A percentile compares a stretch with the other conserved stretches of the same genome.
phyloP scores from a whole-genome alignment of 2,797 vertebrate species.

The Ceryle rudis region DNA sequence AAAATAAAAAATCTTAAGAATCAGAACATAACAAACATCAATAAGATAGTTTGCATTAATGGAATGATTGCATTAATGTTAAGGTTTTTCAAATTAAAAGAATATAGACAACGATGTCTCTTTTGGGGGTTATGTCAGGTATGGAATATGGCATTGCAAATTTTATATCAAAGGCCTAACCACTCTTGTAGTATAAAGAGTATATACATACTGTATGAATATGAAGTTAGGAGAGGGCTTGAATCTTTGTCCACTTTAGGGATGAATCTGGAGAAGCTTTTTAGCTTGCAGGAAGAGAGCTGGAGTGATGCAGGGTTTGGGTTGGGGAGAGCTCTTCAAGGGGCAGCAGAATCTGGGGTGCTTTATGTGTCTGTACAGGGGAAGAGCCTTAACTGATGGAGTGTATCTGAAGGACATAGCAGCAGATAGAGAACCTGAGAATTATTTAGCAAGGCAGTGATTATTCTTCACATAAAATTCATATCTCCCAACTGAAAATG shows the following conservation, averaged over 20 bases:
- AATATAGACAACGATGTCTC: not conserved
- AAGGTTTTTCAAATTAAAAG: not conserved
- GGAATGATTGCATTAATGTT: not conserved
- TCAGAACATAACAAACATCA: not conserved
- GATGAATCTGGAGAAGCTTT: not conserved
- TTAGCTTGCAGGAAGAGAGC: not conserved
- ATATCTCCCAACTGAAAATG: not conserved
- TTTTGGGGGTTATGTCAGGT: not conserved
- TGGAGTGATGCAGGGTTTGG: not conserved
- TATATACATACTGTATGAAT: not conserved
- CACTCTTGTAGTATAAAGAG: not conserved
- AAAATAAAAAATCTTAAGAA: not conserved
- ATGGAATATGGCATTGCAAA: not conserved
- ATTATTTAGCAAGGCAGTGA: not conserved
- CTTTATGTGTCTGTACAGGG: not conserved
- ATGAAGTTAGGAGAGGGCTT: not conserved
- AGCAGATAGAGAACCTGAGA: not conserved
- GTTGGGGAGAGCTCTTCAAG: not conserved
- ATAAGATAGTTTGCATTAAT: not conserved
- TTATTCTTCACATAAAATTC: not conserved
- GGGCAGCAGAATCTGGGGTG: not conserved
- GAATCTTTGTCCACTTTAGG: not conserved
- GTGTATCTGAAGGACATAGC: not conserved
- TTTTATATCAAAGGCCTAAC: not conserved
- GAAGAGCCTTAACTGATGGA: accelerated